A percentile compares a stretch with the other conserved stretches of the same genome.
Conservation (phyloP, 2,113 vertebrate species). For the Lampris megalopsis region DNA sequence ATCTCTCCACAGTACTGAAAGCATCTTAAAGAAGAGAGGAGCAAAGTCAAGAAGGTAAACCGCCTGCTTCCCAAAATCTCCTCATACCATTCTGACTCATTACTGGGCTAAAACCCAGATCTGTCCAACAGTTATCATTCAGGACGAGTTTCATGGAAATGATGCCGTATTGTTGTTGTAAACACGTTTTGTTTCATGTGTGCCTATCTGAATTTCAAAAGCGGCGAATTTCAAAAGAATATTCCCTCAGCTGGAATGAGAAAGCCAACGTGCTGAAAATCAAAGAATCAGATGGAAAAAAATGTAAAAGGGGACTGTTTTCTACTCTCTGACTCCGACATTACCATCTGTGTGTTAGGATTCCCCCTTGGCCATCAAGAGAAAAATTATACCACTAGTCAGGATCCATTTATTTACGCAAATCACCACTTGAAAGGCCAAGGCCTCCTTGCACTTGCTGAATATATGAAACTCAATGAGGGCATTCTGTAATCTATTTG, state of each 20-base stretch:
- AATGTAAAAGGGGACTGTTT: slow-evolving; percentile 45
- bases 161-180: slow-evolving; percentile 15
- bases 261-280: slow-evolving; percentile 38
- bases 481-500: slow-evolving; percentile 33
- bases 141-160: slow-evolving; percentile 22
- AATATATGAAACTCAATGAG: slow-evolving; percentile 42
- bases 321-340: slow-evolving; percentile 53
- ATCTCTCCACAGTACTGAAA: slow-evolving; percentile 42
- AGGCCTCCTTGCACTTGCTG: not conserved
- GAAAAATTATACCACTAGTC: slow-evolving; percentile 60
- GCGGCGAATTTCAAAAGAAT: slow-evolving; percentile 31
- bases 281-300: slow-evolving; percentile 44
- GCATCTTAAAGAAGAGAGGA: slow-evolving; percentile 32
- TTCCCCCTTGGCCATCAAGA: slow-evolving; percentile 57
- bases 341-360: slow-evolving; percentile 59
- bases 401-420: slow-evolving; percentile 64
- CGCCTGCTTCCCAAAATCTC: slow-evolving; percentile 2
- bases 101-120: not conserved
- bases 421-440: slow-evolving; percentile 56
- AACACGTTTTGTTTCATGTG: slow-evolving; percentile 2
- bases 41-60: slow-evolving; percentile 37
- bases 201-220: slow-evolving; percentile 29
- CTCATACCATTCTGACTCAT: not conserved
- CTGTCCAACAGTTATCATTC: slow-evolving; percentile 7
- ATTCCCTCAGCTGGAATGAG: slow-evolving; percentile 40